Conservation (phyloP, 2,888 invertebrate genomes). For the Microdon myrmicae region DNA sequence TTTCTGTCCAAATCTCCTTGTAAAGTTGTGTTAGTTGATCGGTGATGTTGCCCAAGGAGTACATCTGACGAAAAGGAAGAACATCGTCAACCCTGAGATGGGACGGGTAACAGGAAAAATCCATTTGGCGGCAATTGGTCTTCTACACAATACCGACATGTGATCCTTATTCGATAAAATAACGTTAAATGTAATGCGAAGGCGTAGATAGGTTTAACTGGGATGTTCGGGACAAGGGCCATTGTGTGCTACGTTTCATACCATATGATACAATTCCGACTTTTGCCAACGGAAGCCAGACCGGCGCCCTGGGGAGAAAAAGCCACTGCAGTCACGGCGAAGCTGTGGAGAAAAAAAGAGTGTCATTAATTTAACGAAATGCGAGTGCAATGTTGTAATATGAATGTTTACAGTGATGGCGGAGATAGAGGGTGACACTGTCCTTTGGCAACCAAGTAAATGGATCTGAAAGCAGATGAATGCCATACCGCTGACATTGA, state of each 20-base stretch:
- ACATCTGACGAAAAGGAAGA: slow-evolving; percentile 35
- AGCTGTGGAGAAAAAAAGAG: slow-evolving; percentile 72
- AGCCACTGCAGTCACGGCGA: slow-evolving; percentile 85
- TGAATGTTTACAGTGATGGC: no score
- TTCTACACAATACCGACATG: slow-evolving; percentile 33
- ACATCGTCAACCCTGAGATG: slow-evolving; percentile 34
- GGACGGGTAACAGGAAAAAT: neutral
- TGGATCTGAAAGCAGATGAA: no score
- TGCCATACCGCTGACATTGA: no score
- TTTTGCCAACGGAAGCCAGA: slow-evolving; percentile 84
- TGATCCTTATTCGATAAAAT: slow-evolving; percentile 20
- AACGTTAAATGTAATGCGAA: slow-evolving; percentile 41
- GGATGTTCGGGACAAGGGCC: slow-evolving; percentile 15
- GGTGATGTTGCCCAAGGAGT: no score
- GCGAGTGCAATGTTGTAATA: no score
- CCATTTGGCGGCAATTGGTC: no score
- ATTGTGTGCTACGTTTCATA: slow-evolving; percentile 70
- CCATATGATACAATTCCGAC: slow-evolving; percentile 85
- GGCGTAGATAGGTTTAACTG: slow-evolving; percentile 44
- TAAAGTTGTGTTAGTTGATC: no score
- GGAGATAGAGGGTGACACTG: no score
- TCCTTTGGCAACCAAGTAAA: no score
- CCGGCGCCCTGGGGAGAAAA: slow-evolving; percentile 88
- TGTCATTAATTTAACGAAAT: no score
- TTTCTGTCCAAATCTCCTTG: no score